Percentiles rank a stretch among this genome's conserved stretches.
These are phyloP conservation scores for Drosophila leontia DNA, from an alignment of 1,140 invertebrate species.

Conservation along the genomic window DNA sequence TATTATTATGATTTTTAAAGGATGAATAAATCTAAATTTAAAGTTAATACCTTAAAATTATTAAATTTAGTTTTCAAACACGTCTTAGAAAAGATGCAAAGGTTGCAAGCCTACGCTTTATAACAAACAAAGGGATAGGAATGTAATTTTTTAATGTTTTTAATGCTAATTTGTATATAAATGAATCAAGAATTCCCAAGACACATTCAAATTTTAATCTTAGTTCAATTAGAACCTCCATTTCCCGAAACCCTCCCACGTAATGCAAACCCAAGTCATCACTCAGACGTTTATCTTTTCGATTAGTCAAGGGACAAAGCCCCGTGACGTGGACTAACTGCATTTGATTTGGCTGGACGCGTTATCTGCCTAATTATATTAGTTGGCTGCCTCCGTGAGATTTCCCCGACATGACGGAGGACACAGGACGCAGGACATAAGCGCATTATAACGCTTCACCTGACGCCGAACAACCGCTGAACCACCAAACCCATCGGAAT, in stretches of 20 bases:
- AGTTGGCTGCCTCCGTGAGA: slow-evolving; percentile 51
- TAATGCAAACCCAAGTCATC: slow-evolving; percentile 8
- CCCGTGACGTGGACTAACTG: slow-evolving; percentile 13
- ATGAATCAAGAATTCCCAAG: too few species aligned
- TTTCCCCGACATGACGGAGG: slow-evolving; percentile 23
- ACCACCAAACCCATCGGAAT: slow-evolving; percentile 60
- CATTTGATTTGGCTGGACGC: slow-evolving; percentile 58
- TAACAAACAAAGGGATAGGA: too few species aligned
- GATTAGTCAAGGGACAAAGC: slow-evolving; percentile 20
- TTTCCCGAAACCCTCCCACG: background rate
- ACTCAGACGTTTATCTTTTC: slow-evolving; percentile 24
- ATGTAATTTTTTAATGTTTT: too few species aligned
- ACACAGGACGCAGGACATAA: slow-evolving; percentile 42
- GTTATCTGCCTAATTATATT: slow-evolving; percentile 77
- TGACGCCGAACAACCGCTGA: slow-evolving; percentile 53
- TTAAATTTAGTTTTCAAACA: too few species aligned
- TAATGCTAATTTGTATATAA: too few species aligned
- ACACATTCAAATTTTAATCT: background rate
- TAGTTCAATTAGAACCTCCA: too few species aligned
- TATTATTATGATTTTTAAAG: too few species aligned
- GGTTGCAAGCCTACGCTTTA: too few species aligned
- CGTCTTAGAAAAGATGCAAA: too few species aligned
- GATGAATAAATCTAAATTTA: too few species aligned
- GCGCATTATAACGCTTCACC: slow-evolving; percentile 79
- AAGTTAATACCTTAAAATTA: too few species aligned